Percentiles rank a stretch among this genome's conserved stretches.
These are phyloP conservation scores for Lithobates sylvaticus DNA, from an alignment of 2,797 vertebrate genomes.

Conservation along the genomic window DNA sequence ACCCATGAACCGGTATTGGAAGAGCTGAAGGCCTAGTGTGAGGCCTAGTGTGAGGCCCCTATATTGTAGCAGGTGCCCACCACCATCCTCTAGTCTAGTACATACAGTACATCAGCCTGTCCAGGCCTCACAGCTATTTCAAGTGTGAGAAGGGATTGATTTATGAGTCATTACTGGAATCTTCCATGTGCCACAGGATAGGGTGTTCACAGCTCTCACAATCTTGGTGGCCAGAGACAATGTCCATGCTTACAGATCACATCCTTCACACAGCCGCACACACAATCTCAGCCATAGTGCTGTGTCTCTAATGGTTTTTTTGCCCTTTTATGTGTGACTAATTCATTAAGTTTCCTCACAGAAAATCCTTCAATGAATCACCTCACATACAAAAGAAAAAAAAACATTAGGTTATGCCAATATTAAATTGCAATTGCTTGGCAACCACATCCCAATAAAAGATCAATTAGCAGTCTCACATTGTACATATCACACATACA, in stretches of 20 bases:
- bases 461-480: neutral
- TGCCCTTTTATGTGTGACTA: constrained; percentile 4
- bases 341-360: constrained; percentile 1
- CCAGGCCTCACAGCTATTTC: neutral
- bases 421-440: neutral
- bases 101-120: neutral
- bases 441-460: neutral
- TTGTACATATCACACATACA: neutral
- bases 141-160: neutral
- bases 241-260: neutral
- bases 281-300: too few relatives aligned
- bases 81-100: too few relatives aligned
- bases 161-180: neutral
- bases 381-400: neutral
- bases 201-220: constrained; percentile 30
- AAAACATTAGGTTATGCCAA: neutral
- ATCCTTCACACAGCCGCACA: neutral
- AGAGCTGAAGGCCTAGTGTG: too few relatives aligned
- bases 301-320: neutral
- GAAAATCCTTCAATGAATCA: constrained; percentile 1
- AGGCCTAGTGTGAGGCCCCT: too few relatives aligned
- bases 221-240: constrained; percentile 28
- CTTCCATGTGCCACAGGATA: constrained; percentile 8
- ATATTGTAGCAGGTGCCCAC: too few relatives aligned
- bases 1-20: too few relatives aligned